Conservation (phyloP, 1,140 invertebrate species). For the Drosophila micromelanica region DNA sequence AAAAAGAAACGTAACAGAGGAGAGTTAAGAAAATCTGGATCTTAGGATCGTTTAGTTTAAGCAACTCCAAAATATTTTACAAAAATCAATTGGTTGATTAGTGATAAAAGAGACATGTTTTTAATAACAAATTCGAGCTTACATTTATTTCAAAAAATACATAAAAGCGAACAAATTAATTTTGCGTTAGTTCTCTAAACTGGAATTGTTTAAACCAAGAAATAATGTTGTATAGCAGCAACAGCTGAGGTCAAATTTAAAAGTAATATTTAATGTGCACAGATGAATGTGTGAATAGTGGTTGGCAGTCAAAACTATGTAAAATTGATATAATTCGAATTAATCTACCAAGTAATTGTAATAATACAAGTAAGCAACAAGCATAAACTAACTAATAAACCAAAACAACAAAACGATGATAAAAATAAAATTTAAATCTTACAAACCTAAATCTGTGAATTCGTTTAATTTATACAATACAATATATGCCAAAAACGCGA, state of each 20-base stretch:
- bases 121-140: slow-evolving; percentile 78
- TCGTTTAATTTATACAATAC: too few relatives aligned
- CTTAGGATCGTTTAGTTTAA: slow-evolving; percentile 69
- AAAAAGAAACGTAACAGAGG: slow-evolving; percentile 13
- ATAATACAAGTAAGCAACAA: slow-evolving; percentile 45
- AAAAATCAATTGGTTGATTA: slow-evolving; percentile 69
- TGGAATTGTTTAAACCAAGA: slow-evolving; percentile 51
- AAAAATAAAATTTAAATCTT: slow-evolving; percentile 62
- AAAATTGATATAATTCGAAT: slow-evolving; percentile 72
- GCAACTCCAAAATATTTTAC: slow-evolving; percentile 57
- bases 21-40: slow-evolving; percentile 19
- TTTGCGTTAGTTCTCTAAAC: slow-evolving; percentile 61
- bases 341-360: slow-evolving; percentile 62
- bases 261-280: slow-evolving; percentile 37
- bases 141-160: slow-evolving; percentile 60
- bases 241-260: slow-evolving; percentile 27
- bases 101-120: slow-evolving; percentile 63
- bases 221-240: slow-evolving; percentile 52
- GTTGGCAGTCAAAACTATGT: slow-evolving; percentile 65
- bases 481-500: too few relatives aligned
- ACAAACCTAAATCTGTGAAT: slow-evolving; percentile 30
- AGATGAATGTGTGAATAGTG: slow-evolving; percentile 40
- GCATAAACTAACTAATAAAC: slow-evolving; percentile 63
- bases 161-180: slow-evolving; percentile 33
- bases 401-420: slow-evolving; percentile 47